Percentiles rank a stretch among this genome's conserved stretches.
Evolutionary conservation across 2,888 invertebrate species (phyloP).

Genomic region (Prosopocoilus inquinatus): DNA sequence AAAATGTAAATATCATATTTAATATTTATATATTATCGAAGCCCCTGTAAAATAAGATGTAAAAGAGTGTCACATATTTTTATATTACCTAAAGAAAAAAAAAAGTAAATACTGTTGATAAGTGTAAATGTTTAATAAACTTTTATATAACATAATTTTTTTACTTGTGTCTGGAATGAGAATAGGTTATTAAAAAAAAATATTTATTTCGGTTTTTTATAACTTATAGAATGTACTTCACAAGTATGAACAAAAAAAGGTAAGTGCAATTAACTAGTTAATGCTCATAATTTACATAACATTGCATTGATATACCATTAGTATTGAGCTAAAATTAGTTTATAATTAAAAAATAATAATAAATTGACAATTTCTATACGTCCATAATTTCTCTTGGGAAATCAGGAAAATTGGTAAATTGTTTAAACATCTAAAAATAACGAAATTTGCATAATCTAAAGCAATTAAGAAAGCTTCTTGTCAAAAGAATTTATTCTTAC

Average conservation of each 20-base stretch:
- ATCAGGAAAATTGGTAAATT: too few species aligned
- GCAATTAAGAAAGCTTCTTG: too few species aligned
- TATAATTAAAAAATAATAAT: slow-evolving; percentile 15
- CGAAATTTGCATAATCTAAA: too few species aligned
- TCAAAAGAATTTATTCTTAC: too few species aligned
- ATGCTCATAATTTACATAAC: slow-evolving; percentile 20
- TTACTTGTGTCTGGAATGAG: background rate
- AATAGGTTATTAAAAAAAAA: too few species aligned
- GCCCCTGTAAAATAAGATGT: slow-evolving; percentile 14
- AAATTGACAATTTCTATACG: background rate
- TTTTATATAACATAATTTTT: slow-evolving; percentile 9
- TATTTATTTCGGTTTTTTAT: too few species aligned
- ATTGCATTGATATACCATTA: slow-evolving; percentile 31
- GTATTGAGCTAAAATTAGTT: slow-evolving; percentile 13
- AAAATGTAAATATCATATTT: slow-evolving; percentile 1
- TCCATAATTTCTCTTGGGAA: too few species aligned
- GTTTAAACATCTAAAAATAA: too few species aligned
- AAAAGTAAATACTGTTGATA: slow-evolving; percentile 16
- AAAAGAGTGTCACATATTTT: slow-evolving; percentile 19
- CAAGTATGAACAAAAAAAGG: too few species aligned
- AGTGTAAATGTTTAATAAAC: slow-evolving; percentile 18
- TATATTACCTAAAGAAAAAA: slow-evolving; percentile 13
- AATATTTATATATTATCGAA: background rate
- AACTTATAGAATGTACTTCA: too few species aligned
- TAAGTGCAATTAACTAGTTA: slow-evolving; percentile 9